Percentiles rank a stretch among this genome's conserved stretches.
phyloP scores from a whole-genome alignment of 2,888 invertebrate genomes.

The Drosophila helvetica region DNA sequence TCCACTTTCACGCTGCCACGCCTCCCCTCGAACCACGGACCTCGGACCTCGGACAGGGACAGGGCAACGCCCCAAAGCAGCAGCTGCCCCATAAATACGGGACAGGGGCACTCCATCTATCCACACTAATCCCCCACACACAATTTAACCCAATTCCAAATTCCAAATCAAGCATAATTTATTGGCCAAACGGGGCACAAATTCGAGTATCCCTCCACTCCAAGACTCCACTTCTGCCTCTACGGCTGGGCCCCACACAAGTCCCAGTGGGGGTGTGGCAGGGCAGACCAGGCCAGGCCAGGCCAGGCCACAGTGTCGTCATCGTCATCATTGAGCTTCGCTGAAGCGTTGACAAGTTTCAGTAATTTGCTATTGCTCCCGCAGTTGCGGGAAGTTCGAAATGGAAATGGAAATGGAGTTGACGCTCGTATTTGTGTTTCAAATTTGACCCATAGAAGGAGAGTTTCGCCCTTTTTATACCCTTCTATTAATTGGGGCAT shows the following conservation, averaged over 20 bases:
- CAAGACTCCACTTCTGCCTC: background rate
- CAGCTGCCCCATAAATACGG: constrained; percentile 20
- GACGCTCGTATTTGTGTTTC: constrained; percentile 45
- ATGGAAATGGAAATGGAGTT: constrained; percentile 9
- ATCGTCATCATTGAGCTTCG: constrained; percentile 27
- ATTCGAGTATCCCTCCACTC: constrained; percentile 19
- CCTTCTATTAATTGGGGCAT: background rate
- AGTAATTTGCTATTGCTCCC: background rate
- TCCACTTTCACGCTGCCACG: constrained; percentile 14
- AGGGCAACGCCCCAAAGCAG: constrained; percentile 10
- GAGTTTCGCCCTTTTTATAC: constrained; percentile 40
- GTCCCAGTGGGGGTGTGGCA: constrained; percentile 31
- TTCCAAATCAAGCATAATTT: constrained; percentile 47
- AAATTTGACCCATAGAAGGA: constrained; percentile 68
- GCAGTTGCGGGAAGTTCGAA: constrained; percentile 7
- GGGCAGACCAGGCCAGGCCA: background rate
- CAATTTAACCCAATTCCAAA: constrained; percentile 49
- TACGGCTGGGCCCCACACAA: constrained; percentile 1
- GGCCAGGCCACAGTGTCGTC: constrained; percentile 22
- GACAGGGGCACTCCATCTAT: too few species aligned
- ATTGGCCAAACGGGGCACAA: constrained; percentile 24
- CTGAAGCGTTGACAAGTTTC: constrained; percentile 33
- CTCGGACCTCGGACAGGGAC: background rate
- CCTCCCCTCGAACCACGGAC: background rate
- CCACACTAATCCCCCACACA: constrained; percentile 20